Base-by-base conservation (phyloP, 2,113 vertebrate species). In the Petroica traversi region DNA sequence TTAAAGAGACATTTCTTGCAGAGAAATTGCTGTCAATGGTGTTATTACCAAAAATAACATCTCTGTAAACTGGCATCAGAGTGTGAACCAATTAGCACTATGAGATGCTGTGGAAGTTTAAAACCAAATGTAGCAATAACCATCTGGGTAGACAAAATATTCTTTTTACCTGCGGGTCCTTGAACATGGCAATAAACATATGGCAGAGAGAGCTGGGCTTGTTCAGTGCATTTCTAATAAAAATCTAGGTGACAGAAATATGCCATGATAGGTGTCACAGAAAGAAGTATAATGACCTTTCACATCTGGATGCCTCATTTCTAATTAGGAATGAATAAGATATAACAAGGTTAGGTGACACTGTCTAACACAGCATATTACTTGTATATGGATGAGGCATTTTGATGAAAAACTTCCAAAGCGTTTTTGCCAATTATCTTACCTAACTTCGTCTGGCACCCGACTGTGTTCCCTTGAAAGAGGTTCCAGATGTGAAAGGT, bases 131-230 rank as follows among this genome's bases (percentile, higher is more conserved):
- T 55, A 82, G 88, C 67, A 94, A 93, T 92, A 93, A 94, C 81
- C 92, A 94, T 92, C 94, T 95, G 92, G 91, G 83, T 81, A 94
- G 94, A 95, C 79, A 94, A 87, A 90, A 93, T 80, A 96, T 85
- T 91, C 34, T 71, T 96, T 90, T 92, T 97, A 93, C 94, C 95
- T 97, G 77, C 9, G 2, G 94, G 89, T 84, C 63, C 80, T 96
- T 97, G 82, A 95, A 90, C 93, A 92, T 5, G 14, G 88, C 77
- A 92, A 92, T 80, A 96, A 97, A 84, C 95, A 96, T 97, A 97
- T 96, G 96, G 95, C 58, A 84, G 55, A 55, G 40, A 77, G 67
- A 81, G 64, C 31, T 78, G 72, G 79, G 88, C 75, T 94, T 94
- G 85, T 96, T 96, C 82, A 62, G 69, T 45, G 83, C 90, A 64